Evolutionary conservation across 2,888 invertebrate species (phyloP), one percentile per base, ranked within the genome.

Genomic region (Agriotes lineatus): DNA sequence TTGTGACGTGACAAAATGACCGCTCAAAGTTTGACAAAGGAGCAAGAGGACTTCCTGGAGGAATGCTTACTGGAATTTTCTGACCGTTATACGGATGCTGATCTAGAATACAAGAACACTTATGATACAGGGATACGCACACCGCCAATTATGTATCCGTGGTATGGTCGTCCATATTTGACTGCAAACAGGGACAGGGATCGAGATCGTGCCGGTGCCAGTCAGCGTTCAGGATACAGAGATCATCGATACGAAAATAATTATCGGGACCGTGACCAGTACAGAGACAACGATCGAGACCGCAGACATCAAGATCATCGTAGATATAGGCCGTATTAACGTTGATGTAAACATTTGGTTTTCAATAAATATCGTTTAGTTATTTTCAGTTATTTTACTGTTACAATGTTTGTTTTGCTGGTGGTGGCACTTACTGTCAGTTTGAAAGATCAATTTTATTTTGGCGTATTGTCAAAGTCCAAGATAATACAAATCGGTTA

Each of bases 171-270:
- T 62, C 73, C 72, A 18, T 75, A 73, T 59, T 42, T 75, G 48
- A 60, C 58, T 72, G 70, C 72, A 48, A 39, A 70, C 94, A 90
- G 79, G 95, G 45, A 72, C 22, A 37, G 68, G 59, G 25, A 25
- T 7, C 3, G 25, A 7, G 25, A 25, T 25, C 25, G 7, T 12
- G 48, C 60, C 10, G 59, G 50, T 12, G 58, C 48, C n/a, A 62
- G 65, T 19, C 20, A 48, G 25, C 56, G 64, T 3, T 56, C 57
- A 14, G 61, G 61, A 10, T 57, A 67, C 35, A 33, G 57, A 12
- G 62, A 67, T 6, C 33, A 18, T 35, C 60, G 60, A 5, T 16
- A 44, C n/a, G 61, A 67, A 20, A 73, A 72, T 30, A 59, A 68
- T 19, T 58, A 60, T 54, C 33, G 65, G 18, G 50, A 52, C 50